These are phyloP conservation scores for Scylla paramamosain DNA, from an alignment of 1,140 invertebrate genomes.

Conservation along the genomic window DNA sequence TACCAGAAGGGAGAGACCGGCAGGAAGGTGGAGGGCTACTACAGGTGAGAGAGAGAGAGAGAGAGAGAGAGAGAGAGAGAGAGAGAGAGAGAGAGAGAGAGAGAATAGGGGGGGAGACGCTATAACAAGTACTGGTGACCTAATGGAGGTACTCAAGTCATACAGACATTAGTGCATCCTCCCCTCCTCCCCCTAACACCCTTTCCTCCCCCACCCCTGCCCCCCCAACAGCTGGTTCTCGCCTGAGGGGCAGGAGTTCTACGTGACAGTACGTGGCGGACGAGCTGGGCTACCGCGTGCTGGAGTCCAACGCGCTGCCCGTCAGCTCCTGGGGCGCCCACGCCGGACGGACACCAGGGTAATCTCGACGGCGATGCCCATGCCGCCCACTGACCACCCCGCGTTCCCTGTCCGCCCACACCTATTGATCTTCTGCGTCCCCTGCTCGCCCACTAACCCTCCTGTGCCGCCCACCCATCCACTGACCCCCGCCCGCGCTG, in stretches of 20 bases:
- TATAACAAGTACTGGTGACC: background rate
- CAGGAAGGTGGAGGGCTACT: constrained; percentile 61
- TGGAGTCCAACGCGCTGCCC: constrained; percentile 61
- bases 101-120: background rate
- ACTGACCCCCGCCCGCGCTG: no score
- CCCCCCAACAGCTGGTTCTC: constrained; percentile 32
- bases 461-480: background rate
- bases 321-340: background rate
- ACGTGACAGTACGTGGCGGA: constrained; percentile 72
- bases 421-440: background rate
- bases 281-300: constrained; percentile 60
- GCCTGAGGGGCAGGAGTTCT: constrained; percentile 64
- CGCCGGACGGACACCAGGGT: constrained; percentile 26
- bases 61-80: background rate
- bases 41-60: constrained; percentile 45
- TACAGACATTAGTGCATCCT: background rate
- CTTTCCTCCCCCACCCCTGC: background rate
- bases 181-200: background rate
- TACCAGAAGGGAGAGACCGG: constrained; percentile 63
- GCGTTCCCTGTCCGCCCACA: background rate
- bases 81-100: background rate
- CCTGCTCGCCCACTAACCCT: background rate
- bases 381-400: background rate
- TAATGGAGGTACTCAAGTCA: background rate
- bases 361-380: background rate